phyloP scores from a whole-genome alignment of 2,797 vertebrate species.

The Ptychadena robeensis region DNA sequence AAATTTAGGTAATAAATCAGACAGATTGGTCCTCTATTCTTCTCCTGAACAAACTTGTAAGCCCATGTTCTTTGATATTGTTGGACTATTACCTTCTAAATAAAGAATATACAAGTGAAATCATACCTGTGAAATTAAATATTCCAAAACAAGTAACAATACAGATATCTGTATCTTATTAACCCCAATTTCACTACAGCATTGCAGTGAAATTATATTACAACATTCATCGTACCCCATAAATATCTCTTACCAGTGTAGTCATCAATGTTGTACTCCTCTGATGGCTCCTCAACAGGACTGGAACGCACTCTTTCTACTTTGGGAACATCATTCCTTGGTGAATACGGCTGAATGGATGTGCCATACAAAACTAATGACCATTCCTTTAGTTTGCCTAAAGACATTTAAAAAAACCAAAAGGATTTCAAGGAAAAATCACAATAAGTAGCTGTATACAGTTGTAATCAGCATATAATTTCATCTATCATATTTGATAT shows the following conservation, averaged over 20 bases:
- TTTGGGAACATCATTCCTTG: slow-evolving; percentile 79
- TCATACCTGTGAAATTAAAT: too few relatives aligned
- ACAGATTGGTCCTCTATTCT: too few relatives aligned
- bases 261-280: slow-evolving; percentile 78
- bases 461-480: too few relatives aligned
- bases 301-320: slow-evolving; percentile 85
- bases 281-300: slow-evolving; percentile 76
- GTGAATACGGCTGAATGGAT: slow-evolving; percentile 91
- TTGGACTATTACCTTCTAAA: too few relatives aligned
- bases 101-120: too few relatives aligned
- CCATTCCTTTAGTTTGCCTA: slow-evolving; percentile 98
- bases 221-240: not conserved
- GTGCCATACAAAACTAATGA: slow-evolving; percentile 96
- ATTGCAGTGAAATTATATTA: too few relatives aligned
- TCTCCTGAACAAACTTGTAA: too few relatives aligned
- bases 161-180: too few relatives aligned
- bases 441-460: not conserved
- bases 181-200: too few relatives aligned
- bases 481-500: not conserved
- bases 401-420: slow-evolving; percentile 15
- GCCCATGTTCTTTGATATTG: too few relatives aligned
- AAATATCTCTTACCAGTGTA: slow-evolving; percentile 72
- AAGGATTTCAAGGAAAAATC: not conserved
- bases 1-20: too few relatives aligned
- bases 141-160: too few relatives aligned